A percentile compares a stretch with the other conserved stretches of the same genome.
These are phyloP conservation scores for Drosophila miranda DNA, from an alignment of 1,140 invertebrate species.

Conservation along the genomic window DNA sequence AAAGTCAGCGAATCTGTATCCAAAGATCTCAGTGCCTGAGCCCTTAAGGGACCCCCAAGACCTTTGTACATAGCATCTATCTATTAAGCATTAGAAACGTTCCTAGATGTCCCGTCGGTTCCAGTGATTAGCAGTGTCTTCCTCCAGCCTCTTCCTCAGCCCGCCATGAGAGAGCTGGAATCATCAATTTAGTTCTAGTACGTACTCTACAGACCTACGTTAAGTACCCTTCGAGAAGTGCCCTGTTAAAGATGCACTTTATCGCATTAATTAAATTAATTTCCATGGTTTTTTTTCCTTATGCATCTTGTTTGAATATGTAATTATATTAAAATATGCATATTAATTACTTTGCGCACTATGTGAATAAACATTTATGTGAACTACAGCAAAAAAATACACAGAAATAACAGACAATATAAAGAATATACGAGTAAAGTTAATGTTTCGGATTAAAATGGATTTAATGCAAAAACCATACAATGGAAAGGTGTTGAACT, in stretches of 20 bases:
- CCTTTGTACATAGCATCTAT: constrained; percentile 43
- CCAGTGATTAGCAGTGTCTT: constrained; percentile 70
- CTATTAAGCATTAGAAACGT: constrained; percentile 30
- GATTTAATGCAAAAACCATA: constrained; percentile 5
- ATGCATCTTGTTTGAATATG: constrained; percentile 11
- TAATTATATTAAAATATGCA: constrained; percentile 31
- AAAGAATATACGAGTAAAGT: constrained; percentile 13
- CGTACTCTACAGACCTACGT: background rate
- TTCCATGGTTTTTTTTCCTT: constrained; percentile 24
- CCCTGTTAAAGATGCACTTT: constrained; percentile 38
- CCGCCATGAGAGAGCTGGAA: constrained; percentile 23
- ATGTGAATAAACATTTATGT: background rate
- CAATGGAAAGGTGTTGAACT: background rate
- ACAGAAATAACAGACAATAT: constrained; percentile 4
- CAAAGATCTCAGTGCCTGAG: constrained; percentile 71
- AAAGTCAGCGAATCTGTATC: constrained; percentile 43
- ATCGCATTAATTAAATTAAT: constrained; percentile 42
- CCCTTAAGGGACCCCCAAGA: constrained; percentile 18
- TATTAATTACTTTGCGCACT: constrained; percentile 25
- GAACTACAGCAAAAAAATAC: background rate
- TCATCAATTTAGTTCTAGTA: constrained; percentile 8
- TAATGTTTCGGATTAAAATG: constrained; percentile 24
- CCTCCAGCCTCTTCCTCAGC: constrained; percentile 12
- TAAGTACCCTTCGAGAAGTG: constrained; percentile 33
- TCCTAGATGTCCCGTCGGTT: constrained; percentile 36